These are phyloP conservation scores for Leptestheria dahalacensis DNA, from an alignment of 1,140 invertebrate species.

Conservation along the genomic window DNA sequence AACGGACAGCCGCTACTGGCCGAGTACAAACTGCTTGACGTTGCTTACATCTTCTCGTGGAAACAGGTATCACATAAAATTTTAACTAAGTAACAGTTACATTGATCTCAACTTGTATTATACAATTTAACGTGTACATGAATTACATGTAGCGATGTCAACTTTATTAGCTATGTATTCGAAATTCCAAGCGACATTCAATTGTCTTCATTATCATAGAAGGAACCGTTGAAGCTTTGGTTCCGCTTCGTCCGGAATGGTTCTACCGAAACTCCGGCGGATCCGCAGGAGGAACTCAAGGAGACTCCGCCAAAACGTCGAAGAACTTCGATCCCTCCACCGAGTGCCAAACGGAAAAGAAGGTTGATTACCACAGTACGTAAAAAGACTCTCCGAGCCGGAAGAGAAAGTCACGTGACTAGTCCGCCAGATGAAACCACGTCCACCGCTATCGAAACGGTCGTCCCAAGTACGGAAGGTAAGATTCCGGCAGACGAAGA, in stretches of 20 bases:
- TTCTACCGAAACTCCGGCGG: background rate
- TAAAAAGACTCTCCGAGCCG: too few species aligned
- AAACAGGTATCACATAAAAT: conserved; percentile 11
- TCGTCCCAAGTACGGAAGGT: too few species aligned
- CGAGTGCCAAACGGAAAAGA: too few species aligned
- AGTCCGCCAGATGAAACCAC: too few species aligned
- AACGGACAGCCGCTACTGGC: conserved; percentile 9
- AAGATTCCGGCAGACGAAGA: too few species aligned
- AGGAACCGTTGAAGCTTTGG: conserved; percentile 7
- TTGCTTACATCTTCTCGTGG: conserved; percentile 17
- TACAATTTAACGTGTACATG: background rate
- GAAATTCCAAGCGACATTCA: too few species aligned
- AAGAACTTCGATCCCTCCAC: too few species aligned
- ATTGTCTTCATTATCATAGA: too few species aligned
- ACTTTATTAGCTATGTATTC: background rate
- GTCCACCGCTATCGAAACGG: too few species aligned
- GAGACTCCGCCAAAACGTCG: background rate
- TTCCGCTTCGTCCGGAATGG: background rate
- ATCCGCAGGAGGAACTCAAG: background rate
- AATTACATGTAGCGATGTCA: background rate
- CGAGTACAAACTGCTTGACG: conserved; percentile 15
- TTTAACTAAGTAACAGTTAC: background rate
- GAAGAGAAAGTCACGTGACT: too few species aligned
- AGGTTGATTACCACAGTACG: too few species aligned
- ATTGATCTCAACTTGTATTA: background rate